These are phyloP conservation scores for Drosophila biarmipes DNA, from an alignment of 1,140 invertebrate species.

Conservation along the genomic window DNA sequence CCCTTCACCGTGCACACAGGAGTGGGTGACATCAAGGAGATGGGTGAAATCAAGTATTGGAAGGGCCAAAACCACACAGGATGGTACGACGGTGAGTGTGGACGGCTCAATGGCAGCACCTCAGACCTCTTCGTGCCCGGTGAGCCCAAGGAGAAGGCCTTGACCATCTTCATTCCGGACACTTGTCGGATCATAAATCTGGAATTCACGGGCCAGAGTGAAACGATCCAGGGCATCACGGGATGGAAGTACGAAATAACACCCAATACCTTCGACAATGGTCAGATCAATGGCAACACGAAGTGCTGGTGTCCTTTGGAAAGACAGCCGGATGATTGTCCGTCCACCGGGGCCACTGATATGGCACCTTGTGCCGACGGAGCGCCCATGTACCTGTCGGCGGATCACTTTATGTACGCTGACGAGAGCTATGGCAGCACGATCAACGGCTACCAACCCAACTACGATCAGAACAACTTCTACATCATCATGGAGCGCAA, in stretches of 20 bases:
- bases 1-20: slow-evolving; percentile 91
- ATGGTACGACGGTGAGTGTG: slow-evolving; percentile 88
- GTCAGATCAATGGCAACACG: slow-evolving; percentile 86
- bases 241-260: slow-evolving; percentile 87
- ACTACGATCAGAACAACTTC: slow-evolving; percentile 89
- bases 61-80: slow-evolving; percentile 86
- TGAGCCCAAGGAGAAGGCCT: slow-evolving; percentile 85
- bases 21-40: slow-evolving; percentile 86
- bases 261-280: slow-evolving; percentile 88
- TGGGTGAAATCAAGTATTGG: slow-evolving; percentile 90
- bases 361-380: slow-evolving; percentile 88
- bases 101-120: slow-evolving; percentile 88
- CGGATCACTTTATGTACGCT: slow-evolving; percentile 93
- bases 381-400: slow-evolving; percentile 92
- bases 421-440: slow-evolving; percentile 88
- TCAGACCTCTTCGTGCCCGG: slow-evolving; percentile 92
- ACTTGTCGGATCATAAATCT: slow-evolving; percentile 87
- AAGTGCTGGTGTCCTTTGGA: slow-evolving; percentile 85
- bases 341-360: slow-evolving; percentile 86
- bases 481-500: slow-evolving; percentile 90
- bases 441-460: slow-evolving; percentile 89
- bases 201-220: slow-evolving; percentile 71
- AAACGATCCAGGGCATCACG: slow-evolving; percentile 85
- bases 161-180: slow-evolving; percentile 89
- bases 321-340: slow-evolving; percentile 84